Evolutionary conservation across 2,888 invertebrate genomes (phyloP), one percentile per base, ranked within the genome.

Genomic region (Camptogramma bilineatum): DNA sequence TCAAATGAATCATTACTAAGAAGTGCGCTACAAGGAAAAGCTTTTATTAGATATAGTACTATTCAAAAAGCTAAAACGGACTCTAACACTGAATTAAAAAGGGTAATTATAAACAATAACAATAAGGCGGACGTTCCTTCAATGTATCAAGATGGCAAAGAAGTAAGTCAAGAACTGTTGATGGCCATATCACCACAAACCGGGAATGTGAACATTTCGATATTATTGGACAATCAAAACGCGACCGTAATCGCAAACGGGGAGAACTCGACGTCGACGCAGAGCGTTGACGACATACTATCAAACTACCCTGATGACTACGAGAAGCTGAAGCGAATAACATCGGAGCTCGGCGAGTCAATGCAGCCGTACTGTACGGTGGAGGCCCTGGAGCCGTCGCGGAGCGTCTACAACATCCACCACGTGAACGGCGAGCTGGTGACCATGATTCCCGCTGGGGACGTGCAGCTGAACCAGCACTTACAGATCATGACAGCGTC

Each of bases 1-100:
- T 91, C 94, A 24, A 94, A 96, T 18, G 97, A 97, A 80, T 97
- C 97, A 31, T 88, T 97, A 69, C 87, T 97, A 70, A 94, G 97
- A 74, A 97, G 96, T 82, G 97, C 97, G 9, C 93, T 97, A 69
- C 97, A 97, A 84, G 97, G 97, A 51, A 97, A 97, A 91, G 94
- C 94, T 83, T 82, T 92, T 86, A 86, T 87, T 85, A 90, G 93
- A 94, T 85, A 94, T 94, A 92, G 92, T 91, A 85, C 92, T 85
- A 80, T 86, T 84, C 91, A 93, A 94, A 89, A 94, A 94, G 78
- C 90, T 21, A 93, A 93, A 77, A 75, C 91, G 44, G 89, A 90
- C 52, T 83, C 86, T 13, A 88, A 83, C 70, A 77, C 86, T 46
- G 90, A 93, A 78, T 74, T 91, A 64, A 90, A 88, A 81, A 81